Percentiles rank a stretch among this genome's conserved stretches.
These are phyloP conservation scores for Cephus runcator DNA, from an alignment of 2,888 invertebrate species.

Conservation along the genomic window DNA sequence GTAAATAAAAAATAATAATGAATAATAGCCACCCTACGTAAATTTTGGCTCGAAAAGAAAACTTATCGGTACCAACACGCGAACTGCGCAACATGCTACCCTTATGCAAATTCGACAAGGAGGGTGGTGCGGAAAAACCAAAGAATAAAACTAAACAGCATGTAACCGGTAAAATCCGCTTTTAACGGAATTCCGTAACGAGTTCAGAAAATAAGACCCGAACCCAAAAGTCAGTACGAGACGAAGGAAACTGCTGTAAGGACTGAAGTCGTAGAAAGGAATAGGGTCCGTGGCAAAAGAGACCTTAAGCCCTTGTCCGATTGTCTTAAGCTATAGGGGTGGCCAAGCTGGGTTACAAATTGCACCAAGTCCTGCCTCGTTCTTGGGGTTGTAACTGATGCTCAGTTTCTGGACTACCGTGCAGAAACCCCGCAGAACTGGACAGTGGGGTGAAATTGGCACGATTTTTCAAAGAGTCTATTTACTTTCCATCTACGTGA, in stretches of 20 bases:
- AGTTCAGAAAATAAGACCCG: conserved; percentile 36
- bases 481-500: conserved; percentile 30
- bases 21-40: background rate
- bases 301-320: conserved; percentile 24
- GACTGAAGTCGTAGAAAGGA: conserved; percentile 4
- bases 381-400: background rate
- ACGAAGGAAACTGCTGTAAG: background rate
- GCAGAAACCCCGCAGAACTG: background rate
- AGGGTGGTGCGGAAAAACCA: background rate
- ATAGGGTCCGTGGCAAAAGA: conserved; percentile 13
- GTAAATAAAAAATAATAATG: background rate
- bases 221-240: conserved; percentile 22
- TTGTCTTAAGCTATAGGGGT: conserved; percentile 36
- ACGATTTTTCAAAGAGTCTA: conserved; percentile 39
- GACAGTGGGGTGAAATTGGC: conserved; percentile 24
- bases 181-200: background rate
- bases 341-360: conserved; percentile 40
- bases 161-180: background rate
- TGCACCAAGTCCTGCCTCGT: conserved; percentile 29
- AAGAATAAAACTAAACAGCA: background rate
- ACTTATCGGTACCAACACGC: background rate
- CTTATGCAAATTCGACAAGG: background rate
- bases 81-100: background rate
- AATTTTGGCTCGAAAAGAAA: background rate
- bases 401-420: background rate